Evolutionary conservation across 2,797 vertebrate species (phyloP), one percentile per base, ranked within the genome.

Genomic region (Schizopygopsis pylzovi): DNA sequence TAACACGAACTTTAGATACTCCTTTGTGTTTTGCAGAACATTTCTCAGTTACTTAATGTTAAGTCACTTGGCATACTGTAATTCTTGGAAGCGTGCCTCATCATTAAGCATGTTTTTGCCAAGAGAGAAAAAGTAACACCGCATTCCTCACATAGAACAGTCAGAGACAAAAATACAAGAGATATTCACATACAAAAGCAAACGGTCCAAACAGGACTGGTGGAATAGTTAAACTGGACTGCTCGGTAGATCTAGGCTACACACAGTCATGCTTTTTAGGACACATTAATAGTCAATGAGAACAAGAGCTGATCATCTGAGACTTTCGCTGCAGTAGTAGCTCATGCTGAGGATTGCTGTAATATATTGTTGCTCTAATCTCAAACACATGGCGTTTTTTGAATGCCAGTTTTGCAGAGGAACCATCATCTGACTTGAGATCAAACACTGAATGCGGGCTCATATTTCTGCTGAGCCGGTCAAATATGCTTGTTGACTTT

Each of bases 311-410:
- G 89, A 84, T 67, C 39, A 71, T 83, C 85, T 63, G 72, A 87
- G 87, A 85, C 63, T 88, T 85, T 61, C 43, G 76, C 76, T 88
- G 85, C 80, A 83, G 33, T 65, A 81, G 72, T 86, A 84, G 76
- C 71, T 72, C 47, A 67, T 16, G 16, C 87, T 28, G 67, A 85
- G 85, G 77, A 84, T 86, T 84, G 83, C 83, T 87, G 72, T 84
- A 82, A 84, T 88, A 70, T 84, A 80, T 84, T 87, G 72, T 73
- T 82, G 73, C 83, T 59, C 37, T 82, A 88, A 88, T 85, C 75
- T 79, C 92, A 96, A 76, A 96, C 96, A 33, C 94, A 97, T 78
- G 96, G 96, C 15, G n/a, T 63, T 84, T 83, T 54, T 16, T 43
- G 47, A 77, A 68, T 78, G 72, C 72, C 72, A 76, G 47, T 39